Base-by-base conservation (phyloP, 2,888 invertebrate species). In the Busseola fusca region DNA sequence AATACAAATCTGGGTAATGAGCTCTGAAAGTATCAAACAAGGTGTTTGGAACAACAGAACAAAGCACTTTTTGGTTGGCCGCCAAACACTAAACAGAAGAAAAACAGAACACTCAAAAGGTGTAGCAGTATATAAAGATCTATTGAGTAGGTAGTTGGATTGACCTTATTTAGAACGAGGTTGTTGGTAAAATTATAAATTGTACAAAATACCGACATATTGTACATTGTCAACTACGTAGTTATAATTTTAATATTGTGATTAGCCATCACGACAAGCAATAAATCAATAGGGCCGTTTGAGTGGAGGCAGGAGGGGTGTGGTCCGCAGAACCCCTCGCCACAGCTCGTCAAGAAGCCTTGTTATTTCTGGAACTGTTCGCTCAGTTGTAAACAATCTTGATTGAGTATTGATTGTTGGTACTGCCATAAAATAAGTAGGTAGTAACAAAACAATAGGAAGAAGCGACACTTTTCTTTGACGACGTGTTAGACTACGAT, bases 281-380 rank as follows among this genome's bases (percentile, higher is more conserved):
- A 69, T 76, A 58, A 74, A 76, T 74, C 76, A 76, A 69, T 74
- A 76, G 30, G 40, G 42, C 48, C 42, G 76, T 76, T 50, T 21
- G 45, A 71, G 40, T 21, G 42, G 59, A 56, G 56, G 54, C 60
- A 72, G 25, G 68, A 27, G 58, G 76, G 74, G 76, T 57, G 76
- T 18, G 42, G 25, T 62, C 56, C 45, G 30, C 30, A 21, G 21
- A 54, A 30, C 48, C 57, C 45, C 69, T 58, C 76, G 52, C 50
- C 45, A 25, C 42, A 52, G 77, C 21, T 52, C 64, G 50, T 40
- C 56, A 56, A 72, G 64, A 52, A 64, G 48, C 72, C 63, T 72
- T 72, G 66, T 78, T 78, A 72, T 76, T 67, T 64, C 64, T 72
- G 50, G 45, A 64, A 68, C 81, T 78, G 79, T 79, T 83, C 80